Evolutionary conservation across 2,797 vertebrate species (phyloP).

Genomic region (Tamandua tetradactyla): DNA sequence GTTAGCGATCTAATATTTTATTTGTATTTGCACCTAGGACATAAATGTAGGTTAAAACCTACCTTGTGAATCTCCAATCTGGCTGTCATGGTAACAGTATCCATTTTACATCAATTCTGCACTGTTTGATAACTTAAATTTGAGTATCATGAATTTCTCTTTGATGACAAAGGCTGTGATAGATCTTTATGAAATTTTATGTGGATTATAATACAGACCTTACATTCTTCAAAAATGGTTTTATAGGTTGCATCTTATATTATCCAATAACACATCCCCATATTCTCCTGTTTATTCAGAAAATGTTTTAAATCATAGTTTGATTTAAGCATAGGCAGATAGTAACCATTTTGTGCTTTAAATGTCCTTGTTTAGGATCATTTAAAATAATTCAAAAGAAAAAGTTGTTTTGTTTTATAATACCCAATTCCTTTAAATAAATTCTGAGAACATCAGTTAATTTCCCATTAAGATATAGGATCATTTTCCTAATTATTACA

Average conservation of each 20-base stretch:
- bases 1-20: constrained; percentile 64
- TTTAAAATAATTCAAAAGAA: background rate
- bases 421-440: background rate
- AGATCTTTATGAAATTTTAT: background rate
- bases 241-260: background rate
- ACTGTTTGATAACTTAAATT: constrained; percentile 43
- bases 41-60: constrained; percentile 46
- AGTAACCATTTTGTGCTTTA: constrained; percentile 31
- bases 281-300: background rate
- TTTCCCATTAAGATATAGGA: background rate
- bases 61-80: constrained; percentile 61
- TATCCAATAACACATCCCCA: background rate
- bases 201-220: background rate
- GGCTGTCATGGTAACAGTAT: constrained; percentile 68
- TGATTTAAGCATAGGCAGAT: constrained; percentile 17
- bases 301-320: constrained; percentile 2
- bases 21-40: constrained; percentile 52
- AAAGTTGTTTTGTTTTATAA: background rate
- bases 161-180: constrained; percentile 1
- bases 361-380: background rate
- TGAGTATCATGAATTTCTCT: constrained; percentile 54
- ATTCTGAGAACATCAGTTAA: background rate
- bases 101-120: constrained; percentile 49
- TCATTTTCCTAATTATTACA: background rate
- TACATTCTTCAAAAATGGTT: background rate